Evolutionary conservation across 2,888 invertebrate species (phyloP).

Genomic region (Drosophila formosana): DNA sequence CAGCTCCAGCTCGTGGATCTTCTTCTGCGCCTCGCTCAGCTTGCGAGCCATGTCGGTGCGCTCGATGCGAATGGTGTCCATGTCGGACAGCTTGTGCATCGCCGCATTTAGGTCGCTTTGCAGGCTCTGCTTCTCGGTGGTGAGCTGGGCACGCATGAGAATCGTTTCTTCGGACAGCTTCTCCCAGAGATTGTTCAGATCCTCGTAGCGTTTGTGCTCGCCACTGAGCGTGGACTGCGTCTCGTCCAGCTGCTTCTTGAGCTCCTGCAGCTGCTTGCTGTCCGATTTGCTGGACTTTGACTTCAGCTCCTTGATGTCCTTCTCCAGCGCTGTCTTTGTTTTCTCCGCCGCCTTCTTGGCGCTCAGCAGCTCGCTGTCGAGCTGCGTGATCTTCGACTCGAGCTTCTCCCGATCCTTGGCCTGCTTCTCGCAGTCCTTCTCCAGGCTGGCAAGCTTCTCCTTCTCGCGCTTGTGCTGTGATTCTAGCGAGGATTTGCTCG

Average conservation of each 20-base stretch:
- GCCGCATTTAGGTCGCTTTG: slow-evolving; percentile 86
- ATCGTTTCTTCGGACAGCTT: slow-evolving; percentile 94
- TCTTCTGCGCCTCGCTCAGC: slow-evolving; percentile 81
- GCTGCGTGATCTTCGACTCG: slow-evolving; percentile 88
- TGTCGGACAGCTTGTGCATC: slow-evolving; percentile 78
- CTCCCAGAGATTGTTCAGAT: slow-evolving; percentile 93
- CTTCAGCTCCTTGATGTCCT: slow-evolving; percentile 91
- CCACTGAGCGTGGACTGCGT: slow-evolving; percentile 89
- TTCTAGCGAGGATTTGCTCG: slow-evolving; percentile 85
- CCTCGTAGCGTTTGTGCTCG: slow-evolving; percentile 91
- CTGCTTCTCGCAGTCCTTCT: slow-evolving; percentile 89
- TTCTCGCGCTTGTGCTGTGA: slow-evolving; percentile 85
- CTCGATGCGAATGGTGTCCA: slow-evolving; percentile 81
- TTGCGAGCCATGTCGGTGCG: slow-evolving; percentile 81
- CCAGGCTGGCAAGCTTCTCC: slow-evolving; percentile 85
- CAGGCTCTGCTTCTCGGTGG: slow-evolving; percentile 92
- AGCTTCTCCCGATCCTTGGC: slow-evolving; percentile 88
- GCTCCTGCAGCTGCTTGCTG: slow-evolving; percentile 89
- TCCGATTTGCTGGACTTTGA: slow-evolving; percentile 88
- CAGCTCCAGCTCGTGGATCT: slow-evolving; percentile 80
- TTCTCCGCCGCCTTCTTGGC: slow-evolving; percentile 89
- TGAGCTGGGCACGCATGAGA: slow-evolving; percentile 92
- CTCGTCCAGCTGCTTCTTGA: slow-evolving; percentile 86
- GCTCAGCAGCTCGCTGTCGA: slow-evolving; percentile 86
- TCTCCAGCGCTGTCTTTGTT: slow-evolving; percentile 89